phyloP scores from a whole-genome alignment of 2,113 vertebrate species.

The Rhinoptilus africanus region DNA sequence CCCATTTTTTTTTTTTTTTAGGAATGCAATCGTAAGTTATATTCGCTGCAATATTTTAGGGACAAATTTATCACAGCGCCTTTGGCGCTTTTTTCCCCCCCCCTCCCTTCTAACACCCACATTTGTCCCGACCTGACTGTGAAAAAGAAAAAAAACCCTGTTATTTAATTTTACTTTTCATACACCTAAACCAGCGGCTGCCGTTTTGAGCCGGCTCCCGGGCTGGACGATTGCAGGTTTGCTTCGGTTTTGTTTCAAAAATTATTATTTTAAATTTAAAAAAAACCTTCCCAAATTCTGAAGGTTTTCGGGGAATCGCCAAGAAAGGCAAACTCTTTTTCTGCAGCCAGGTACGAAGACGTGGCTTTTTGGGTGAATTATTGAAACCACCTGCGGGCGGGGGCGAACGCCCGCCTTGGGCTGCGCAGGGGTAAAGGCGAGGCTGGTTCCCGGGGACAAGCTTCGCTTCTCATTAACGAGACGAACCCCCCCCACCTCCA shows the following conservation, averaged over 20 bases:
- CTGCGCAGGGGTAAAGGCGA: not conserved
- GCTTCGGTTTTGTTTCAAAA: not conserved
- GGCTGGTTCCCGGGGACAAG: not conserved
- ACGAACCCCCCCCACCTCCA: too few relatives aligned
- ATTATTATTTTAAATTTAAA: too few relatives aligned
- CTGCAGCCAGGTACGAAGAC: not conserved
- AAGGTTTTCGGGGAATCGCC: not conserved
- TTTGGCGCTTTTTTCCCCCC: not conserved
- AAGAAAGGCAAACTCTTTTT: not conserved
- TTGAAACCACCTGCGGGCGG: not conserved
- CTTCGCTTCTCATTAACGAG: not conserved
- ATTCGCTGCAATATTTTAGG: not conserved
- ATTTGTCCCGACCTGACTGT: not conserved
- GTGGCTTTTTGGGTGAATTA: not conserved
- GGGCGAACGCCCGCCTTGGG: not conserved
- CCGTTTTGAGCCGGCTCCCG: not conserved
- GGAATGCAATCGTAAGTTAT: not conserved
- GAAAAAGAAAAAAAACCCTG: not conserved
- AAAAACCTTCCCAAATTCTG: not conserved
- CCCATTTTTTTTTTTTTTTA: too few relatives aligned
- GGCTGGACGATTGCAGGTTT: not conserved
- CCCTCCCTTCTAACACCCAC: not conserved
- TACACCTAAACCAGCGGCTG: not conserved
- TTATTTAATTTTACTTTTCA: not conserved
- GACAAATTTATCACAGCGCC: not conserved